Base-by-base conservation (phyloP, 2,113 vertebrate genomes). In the Thalassarche chlororhynchos region DNA sequence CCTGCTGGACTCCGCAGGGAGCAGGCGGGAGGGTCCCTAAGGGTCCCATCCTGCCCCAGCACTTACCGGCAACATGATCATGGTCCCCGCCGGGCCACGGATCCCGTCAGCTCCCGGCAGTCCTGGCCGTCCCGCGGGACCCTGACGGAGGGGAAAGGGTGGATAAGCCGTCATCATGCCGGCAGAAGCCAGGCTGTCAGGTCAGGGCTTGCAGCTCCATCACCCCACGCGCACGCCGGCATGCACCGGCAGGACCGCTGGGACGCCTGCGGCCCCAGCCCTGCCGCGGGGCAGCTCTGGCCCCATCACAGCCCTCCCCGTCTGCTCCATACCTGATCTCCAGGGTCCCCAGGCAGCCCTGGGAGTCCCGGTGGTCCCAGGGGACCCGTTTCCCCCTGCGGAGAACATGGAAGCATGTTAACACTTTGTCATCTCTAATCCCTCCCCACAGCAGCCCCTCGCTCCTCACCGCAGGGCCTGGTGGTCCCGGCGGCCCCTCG, bases 41-140 rank as follows among this genome's bases (percentile, higher is more conserved):
- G 20, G 49, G 9, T 11, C 40, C 34, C 3, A 0, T 32, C 52
- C 46, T 14, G 4, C n/a, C n/a, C 29, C 17, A 24, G 17, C 8
- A 6, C 58, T 52, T 97, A 99, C 99, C 74, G 99, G 99, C 89
- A 99, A 96, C 99, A 99, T 99, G 77, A 99, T 95, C 93, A 99
- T 96, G 5, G 99, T 99, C 84, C 99, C 99, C 4, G 99, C 98
- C 7, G 98, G 98, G 61, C 99, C 99, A 1, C 98, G 99, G 76
- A 99, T 98, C 44, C 99, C 99, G 17, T 99, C 99, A 31, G 96
- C 96, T 84, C 99, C 99, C 20, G 99, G 94, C 75, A 99, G 97
- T 51, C 99, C 99, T 21, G 98, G 98, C 36, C 98, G 98, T 69
- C 99, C 99, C 25, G 97, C 96, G 20, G 99, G 99, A 77, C 99